A percentile compares a stretch with the other conserved stretches of the same genome.
phyloP scores from a whole-genome alignment of 2,888 invertebrate genomes.

The Acronicta leporina region DNA sequence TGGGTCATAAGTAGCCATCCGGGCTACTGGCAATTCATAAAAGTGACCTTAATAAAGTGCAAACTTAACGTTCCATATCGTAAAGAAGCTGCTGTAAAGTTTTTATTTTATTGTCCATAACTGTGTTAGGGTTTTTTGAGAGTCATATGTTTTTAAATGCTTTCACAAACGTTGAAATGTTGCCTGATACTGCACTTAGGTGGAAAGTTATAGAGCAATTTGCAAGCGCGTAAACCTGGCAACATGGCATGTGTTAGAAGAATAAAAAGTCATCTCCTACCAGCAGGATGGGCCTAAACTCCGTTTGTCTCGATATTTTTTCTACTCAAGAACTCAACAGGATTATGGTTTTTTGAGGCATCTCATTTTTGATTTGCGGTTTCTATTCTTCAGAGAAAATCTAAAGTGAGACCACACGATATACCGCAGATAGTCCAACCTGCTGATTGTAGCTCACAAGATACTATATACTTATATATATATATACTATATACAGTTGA shows the following conservation, averaged over 20 bases:
- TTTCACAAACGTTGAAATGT: neutral
- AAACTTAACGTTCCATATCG: slow-evolving; percentile 54
- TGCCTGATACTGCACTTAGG: neutral
- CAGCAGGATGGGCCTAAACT: no score
- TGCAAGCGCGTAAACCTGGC: neutral
- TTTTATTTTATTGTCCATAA: slow-evolving; percentile 52
- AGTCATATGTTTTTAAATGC: slow-evolving; percentile 15
- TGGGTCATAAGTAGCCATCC: slow-evolving; percentile 36
- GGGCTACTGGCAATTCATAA: slow-evolving; percentile 43
- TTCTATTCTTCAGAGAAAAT: no score
- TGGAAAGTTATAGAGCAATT: neutral
- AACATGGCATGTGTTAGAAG: neutral
- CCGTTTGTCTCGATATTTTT: no score
- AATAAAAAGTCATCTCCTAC: no score
- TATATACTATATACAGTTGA: no score
- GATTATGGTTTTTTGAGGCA: no score
- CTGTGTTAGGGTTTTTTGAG: slow-evolving; percentile 19
- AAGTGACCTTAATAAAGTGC: slow-evolving; percentile 58
- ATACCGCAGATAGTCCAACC: no score
- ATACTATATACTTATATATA: no score
- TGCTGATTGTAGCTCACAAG: no score
- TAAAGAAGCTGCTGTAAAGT: slow-evolving; percentile 54
- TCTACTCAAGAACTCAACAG: no score
- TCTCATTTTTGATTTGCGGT: no score
- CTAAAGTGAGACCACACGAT: no score